Evolutionary conservation across 2,113 vertebrate species (phyloP).

Genomic region (Phoxinus phoxinus): DNA sequence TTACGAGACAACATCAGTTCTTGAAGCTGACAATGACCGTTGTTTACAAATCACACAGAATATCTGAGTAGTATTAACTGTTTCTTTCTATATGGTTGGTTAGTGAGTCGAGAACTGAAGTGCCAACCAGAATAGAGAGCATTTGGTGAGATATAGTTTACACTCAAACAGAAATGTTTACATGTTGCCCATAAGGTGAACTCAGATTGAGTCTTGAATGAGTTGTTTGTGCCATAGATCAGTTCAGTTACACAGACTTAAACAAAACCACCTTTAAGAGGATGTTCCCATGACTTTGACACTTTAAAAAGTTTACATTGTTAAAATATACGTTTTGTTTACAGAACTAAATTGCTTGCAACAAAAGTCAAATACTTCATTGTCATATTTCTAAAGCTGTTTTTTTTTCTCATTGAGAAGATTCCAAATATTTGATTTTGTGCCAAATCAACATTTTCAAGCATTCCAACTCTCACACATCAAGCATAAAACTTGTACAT

Average conservation of each 20-base stretch:
- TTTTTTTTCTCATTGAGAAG: background rate
- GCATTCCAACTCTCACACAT: slow-evolving; percentile 29
- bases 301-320: slow-evolving; percentile 61
- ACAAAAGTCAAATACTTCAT: slow-evolving; percentile 26
- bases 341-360: slow-evolving; percentile 63
- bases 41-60: slow-evolving; percentile 66
- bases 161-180: slow-evolving; percentile 73
- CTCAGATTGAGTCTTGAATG: slow-evolving; percentile 33
- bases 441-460: slow-evolving; percentile 38
- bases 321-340: slow-evolving; percentile 64
- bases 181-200: slow-evolving; percentile 54
- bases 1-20: slow-evolving; percentile 51
- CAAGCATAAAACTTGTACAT: slow-evolving; percentile 40
- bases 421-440: slow-evolving; percentile 5
- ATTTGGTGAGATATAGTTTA: slow-evolving; percentile 68
- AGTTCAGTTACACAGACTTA: slow-evolving; percentile 28
- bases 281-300: slow-evolving; percentile 6
- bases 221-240: slow-evolving; percentile 34
- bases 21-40: slow-evolving; percentile 57
- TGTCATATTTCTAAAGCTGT: background rate
- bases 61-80: slow-evolving; percentile 32
- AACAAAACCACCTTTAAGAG: slow-evolving; percentile 26
- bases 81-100: slow-evolving; percentile 43
- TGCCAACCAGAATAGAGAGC: slow-evolving; percentile 64
- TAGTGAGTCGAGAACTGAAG: slow-evolving; percentile 62